A percentile compares a stretch with the other conserved stretches of the same genome.
phyloP scores from a whole-genome alignment of 53 echinoderm and acorn worm species.

The Patiria pectinifera region DNA sequence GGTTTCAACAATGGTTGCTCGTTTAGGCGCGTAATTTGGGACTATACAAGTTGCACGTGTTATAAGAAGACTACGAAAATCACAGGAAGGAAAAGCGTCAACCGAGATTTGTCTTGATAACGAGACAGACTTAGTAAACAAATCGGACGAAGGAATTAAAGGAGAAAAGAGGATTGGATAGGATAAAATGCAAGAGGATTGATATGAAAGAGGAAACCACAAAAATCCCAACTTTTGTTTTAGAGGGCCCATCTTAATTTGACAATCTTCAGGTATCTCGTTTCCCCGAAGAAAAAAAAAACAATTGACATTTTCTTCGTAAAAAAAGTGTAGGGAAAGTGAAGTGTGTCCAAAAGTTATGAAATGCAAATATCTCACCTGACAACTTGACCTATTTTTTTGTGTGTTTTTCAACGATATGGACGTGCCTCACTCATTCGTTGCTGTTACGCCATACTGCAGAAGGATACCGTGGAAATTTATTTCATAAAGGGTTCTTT shows the following conservation, averaged over 20 bases:
- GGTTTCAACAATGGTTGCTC: conserved; percentile 5
- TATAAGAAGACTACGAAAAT: not conserved
- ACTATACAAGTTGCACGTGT: not conserved
- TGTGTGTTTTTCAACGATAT: too few relatives aligned
- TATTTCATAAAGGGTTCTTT: too few relatives aligned
- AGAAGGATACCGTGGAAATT: too few relatives aligned
- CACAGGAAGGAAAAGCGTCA: not conserved
- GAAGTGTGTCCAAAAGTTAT: not conserved
- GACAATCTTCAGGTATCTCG: too few relatives aligned
- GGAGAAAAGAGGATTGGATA: conserved; percentile 29
- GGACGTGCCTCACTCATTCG: too few relatives aligned
- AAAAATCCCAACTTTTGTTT: not conserved
- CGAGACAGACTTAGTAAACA: not conserved
- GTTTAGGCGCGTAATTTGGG: not conserved
- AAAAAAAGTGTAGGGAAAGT: not conserved
- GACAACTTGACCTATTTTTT: too few relatives aligned
- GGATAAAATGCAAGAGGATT: not conserved
- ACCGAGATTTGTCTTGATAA: not conserved
- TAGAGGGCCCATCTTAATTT: too few relatives aligned
- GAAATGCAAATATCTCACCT: too few relatives aligned
- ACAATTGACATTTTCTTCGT: not conserved
- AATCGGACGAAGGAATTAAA: conserved; percentile 17
- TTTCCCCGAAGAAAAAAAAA: not conserved
- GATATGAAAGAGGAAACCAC: conserved; percentile 16
- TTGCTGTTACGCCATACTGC: too few relatives aligned